A percentile compares a stretch with the other conserved stretches of the same genome.
Evolutionary conservation across 2,797 vertebrate genomes (phyloP).

Genomic region (Erithacus rubecula): DNA sequence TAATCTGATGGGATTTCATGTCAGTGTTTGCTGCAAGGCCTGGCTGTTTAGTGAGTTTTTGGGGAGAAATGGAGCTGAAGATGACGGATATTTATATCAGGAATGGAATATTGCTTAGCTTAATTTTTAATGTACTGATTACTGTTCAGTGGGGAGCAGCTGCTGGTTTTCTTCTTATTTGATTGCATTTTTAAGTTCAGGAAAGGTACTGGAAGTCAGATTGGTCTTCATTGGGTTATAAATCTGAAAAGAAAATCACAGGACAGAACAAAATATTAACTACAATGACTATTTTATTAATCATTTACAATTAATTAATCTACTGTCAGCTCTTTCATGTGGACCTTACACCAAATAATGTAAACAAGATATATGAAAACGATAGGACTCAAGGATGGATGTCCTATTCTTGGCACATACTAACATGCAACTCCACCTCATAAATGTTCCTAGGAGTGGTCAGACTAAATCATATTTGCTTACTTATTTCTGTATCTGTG

Average conservation of each 20-base stretch:
- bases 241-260: background rate
- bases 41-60: background rate
- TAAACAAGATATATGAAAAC: background rate
- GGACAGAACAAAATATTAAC: background rate
- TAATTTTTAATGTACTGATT: constrained; percentile 50
- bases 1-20: background rate
- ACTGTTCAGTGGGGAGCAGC: background rate
- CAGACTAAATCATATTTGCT: background rate
- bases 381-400: background rate
- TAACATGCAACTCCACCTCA: too few species aligned
- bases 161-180: background rate
- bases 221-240: background rate
- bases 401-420: background rate
- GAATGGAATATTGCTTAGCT: constrained; percentile 9
- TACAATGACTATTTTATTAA: background rate
- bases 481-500: background rate
- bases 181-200: background rate
- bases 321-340: background rate
- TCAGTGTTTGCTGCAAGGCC: background rate
- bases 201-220: background rate
- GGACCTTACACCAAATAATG: background rate
- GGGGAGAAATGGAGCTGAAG: background rate
- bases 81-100: background rate
- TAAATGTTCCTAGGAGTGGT: background rate
- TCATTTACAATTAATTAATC: background rate